Evolutionary conservation across 2,888 invertebrate genomes (phyloP).

Genomic region (Tetragonula carbonaria): DNA sequence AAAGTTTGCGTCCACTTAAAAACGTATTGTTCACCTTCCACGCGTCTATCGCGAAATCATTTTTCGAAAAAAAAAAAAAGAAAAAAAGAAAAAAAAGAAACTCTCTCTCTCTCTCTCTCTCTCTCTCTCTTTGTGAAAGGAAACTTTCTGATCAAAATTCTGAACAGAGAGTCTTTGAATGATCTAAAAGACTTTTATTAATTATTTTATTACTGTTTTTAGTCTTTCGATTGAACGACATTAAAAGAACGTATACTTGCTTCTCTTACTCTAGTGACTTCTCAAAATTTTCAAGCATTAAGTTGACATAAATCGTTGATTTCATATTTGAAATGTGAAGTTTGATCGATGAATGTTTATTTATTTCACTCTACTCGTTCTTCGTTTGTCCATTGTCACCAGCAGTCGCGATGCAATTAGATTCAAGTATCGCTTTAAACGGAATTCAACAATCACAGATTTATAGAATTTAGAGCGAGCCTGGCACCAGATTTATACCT

Average conservation of each 20-base stretch:
- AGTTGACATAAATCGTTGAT: not conserved
- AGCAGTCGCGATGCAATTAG: not conserved
- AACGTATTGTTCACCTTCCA: not conserved
- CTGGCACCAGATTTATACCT: conserved; percentile 66
- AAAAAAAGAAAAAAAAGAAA: not conserved
- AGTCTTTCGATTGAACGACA: too few species aligned
- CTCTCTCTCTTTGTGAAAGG: not conserved
- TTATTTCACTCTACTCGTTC: not conserved
- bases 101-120: not conserved
- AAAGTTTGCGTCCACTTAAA: conserved; percentile 16
- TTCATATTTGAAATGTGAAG: not conserved
- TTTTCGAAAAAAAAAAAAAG: not conserved
- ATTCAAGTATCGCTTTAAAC: conserved; percentile 34
- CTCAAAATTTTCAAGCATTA: not conserved
- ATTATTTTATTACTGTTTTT: not conserved
- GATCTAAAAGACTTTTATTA: not conserved
- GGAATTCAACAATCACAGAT: conserved; percentile 40
- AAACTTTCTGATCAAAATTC: not conserved
- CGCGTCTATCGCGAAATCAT: not conserved
- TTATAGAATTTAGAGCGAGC: conserved; percentile 45
- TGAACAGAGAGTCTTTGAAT: not conserved
- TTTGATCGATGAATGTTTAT: not conserved
- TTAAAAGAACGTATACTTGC: not conserved
- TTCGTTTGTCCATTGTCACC: not conserved
- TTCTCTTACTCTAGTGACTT: not conserved